Conservation (phyloP, 2,888 invertebrate species). For the Agapostemon virescens region DNA sequence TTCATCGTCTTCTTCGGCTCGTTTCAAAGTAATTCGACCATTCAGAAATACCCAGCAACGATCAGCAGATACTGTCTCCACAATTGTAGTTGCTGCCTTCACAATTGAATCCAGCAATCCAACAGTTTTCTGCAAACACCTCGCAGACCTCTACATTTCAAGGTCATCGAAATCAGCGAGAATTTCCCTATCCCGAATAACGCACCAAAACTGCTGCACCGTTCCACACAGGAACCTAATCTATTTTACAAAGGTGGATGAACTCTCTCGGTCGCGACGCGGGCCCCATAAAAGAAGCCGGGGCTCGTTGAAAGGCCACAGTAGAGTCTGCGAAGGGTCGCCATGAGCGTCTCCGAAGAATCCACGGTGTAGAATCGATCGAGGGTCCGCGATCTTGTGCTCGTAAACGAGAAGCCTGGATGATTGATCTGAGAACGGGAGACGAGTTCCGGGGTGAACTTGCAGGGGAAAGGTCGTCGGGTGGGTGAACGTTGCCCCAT, state of each 20-base stretch:
- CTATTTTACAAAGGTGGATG: background rate
- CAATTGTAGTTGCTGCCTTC: too few relatives aligned
- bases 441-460: slow-evolving; percentile 45
- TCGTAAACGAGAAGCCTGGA: slow-evolving; percentile 32
- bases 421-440: slow-evolving; percentile 61
- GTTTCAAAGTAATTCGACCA: too few relatives aligned
- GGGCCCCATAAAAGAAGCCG: slow-evolving; percentile 4
- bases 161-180: too few relatives aligned
- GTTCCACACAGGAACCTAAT: background rate
- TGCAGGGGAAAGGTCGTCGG: slow-evolving; percentile 38
- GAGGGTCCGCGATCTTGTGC: slow-evolving; percentile 11
- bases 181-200: too few relatives aligned
- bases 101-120: too few relatives aligned
- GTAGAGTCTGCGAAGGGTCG: background rate
- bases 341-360: background rate
- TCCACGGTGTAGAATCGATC: slow-evolving; percentile 10
- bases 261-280: background rate
- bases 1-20: too few relatives aligned
- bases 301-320: background rate
- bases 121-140: too few relatives aligned
- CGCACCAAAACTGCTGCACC: background rate
- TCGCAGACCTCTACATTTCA: too few relatives aligned
- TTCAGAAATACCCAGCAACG: too few relatives aligned
- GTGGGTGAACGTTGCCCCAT: slow-evolving; percentile 58
- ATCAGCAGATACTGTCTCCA: too few relatives aligned